Base-by-base conservation (phyloP, 2,888 invertebrate species). In the Sceliomorpha sp. region DNA sequence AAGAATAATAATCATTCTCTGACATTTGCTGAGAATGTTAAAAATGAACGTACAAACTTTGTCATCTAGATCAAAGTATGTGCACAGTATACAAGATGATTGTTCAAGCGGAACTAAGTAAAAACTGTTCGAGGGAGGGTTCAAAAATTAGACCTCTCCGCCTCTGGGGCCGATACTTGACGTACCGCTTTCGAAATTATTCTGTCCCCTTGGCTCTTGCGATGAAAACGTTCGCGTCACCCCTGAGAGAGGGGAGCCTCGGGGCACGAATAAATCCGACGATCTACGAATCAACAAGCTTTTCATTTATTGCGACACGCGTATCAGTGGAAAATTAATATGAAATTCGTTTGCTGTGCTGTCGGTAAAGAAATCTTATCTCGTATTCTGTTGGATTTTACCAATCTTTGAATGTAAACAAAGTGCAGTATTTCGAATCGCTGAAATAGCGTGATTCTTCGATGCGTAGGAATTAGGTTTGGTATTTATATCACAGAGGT, bases 131-230 rank as follows among this genome's bases (percentile, higher is more conserved):
- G 42, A 34, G 47, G 53, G 59, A 67, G 67, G 67, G 53, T 53
- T 44, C 58, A 34, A 59, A 20, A 59, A 53, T 58, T 39, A 42
- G 34, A 45, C 66, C 48, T 51, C 51, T 50, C 56, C 31, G 50
- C 64, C 56, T 48, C 42, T 34, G 42, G 53, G 66, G 66, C 67
- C 48, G 55, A 67, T 34, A 67, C 59, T 59, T 55, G 53, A 67
- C 59, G 48, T 42, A 8, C 34, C 53, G 58, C 53, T 58, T 58
- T 40, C 27, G 58, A 66, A 66, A 66, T 58, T 53, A 66, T 53
- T 40, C 58, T 44, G 45, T 58, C 66, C 64, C 66, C 51, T 66
- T 58, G 47, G 27, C 27, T 56, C 24, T 48, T 15, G 15, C 14
- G 53, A 45, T 62, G 62, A 53, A 53, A 53, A 55, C 39, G 24